phyloP scores from a whole-genome alignment of 2,113 vertebrate genomes.

The Nesoenas mayeri region DNA sequence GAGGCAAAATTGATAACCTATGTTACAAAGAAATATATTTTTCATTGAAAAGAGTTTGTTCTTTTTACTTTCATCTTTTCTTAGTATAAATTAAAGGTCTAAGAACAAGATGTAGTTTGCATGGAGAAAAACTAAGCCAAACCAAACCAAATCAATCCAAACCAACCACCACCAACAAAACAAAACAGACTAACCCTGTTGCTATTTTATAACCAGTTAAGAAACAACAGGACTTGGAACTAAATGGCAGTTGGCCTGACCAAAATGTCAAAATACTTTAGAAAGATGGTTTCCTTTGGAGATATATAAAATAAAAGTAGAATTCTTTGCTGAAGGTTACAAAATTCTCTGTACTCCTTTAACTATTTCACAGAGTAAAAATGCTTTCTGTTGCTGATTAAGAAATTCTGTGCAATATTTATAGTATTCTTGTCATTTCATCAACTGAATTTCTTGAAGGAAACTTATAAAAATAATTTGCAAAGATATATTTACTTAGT shows the following conservation, averaged over 20 bases:
- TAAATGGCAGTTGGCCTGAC: neutral
- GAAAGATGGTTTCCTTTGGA: neutral
- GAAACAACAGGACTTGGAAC: neutral
- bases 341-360: neutral
- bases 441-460: neutral
- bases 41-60: neutral
- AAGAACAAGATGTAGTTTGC: neutral
- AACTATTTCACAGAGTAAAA: neutral
- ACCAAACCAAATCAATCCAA: neutral
- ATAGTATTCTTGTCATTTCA: neutral
- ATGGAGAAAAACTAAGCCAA: neutral
- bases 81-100: neutral
- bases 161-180: neutral
- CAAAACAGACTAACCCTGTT: neutral
- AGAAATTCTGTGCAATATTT: neutral
- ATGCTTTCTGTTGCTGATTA: neutral
- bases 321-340: neutral
- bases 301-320: neutral
- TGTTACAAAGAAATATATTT: neutral
- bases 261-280: neutral
- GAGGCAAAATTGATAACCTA: neutral
- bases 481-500: neutral
- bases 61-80: neutral
- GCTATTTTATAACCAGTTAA: neutral
- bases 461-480: neutral